Evolutionary conservation across 2,888 invertebrate species (phyloP).

Genomic region (Synanthedon andrenaeformis): DNA sequence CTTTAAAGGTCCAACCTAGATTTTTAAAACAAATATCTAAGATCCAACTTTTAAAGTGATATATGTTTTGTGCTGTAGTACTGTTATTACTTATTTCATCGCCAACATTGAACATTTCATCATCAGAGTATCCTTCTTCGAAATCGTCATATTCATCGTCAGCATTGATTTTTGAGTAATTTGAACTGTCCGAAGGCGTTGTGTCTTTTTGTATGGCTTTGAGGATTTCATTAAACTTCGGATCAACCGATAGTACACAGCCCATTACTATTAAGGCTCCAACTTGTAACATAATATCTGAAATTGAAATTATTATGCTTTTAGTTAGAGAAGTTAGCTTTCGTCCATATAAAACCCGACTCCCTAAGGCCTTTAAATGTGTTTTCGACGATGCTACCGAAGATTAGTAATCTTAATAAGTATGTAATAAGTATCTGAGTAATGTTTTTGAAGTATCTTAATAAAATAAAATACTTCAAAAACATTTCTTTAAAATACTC

Average conservation of each 20-base stretch:
- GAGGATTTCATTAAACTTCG: conserved; percentile 74
- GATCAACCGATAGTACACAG: conserved; percentile 75
- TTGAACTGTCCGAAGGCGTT: conserved; percentile 13
- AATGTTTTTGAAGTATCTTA: too few relatives aligned
- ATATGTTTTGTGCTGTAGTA: conserved; percentile 28
- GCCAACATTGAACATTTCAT: conserved; percentile 40
- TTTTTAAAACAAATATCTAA: conserved; percentile 73
- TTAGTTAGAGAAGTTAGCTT: neutral
- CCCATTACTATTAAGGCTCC: conserved; percentile 80
- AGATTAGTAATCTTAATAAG: neutral
- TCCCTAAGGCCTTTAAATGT: too few relatives aligned
- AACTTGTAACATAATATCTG: conserved; percentile 79
- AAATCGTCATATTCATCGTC: conserved; percentile 49
- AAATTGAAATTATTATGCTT: neutral
- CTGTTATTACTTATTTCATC: conserved; percentile 9
- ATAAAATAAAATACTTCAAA: too few relatives aligned
- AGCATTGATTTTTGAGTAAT: conserved; percentile 6
- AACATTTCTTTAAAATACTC: neutral
- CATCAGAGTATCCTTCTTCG: conserved; percentile 60
- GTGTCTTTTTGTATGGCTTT: conserved; percentile 64
- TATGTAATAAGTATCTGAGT: too few relatives aligned
- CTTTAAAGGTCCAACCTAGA: conserved; percentile 54
- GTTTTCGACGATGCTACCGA: too few relatives aligned
- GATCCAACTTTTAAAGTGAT: conserved; percentile 69
- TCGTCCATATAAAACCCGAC: too few relatives aligned